Evolutionary conservation across 2,113 vertebrate genomes (phyloP).

Genomic region (Phalacrocorax aristotelis): DNA sequence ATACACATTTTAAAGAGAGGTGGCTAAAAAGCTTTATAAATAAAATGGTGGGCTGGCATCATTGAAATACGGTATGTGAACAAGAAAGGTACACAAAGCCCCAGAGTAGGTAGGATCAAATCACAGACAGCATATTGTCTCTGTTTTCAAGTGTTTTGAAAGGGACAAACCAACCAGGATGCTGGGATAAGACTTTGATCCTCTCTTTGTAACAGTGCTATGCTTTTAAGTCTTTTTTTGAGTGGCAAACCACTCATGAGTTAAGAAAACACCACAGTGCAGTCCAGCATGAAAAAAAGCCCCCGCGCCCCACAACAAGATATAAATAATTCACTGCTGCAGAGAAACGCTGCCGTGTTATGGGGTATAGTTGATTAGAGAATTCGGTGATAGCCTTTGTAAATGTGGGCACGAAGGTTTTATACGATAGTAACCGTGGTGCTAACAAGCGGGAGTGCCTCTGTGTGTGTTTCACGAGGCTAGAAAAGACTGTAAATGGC

Average conservation of each 20-base stretch:
- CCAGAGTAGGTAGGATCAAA: conserved; percentile 19
- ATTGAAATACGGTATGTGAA: not conserved
- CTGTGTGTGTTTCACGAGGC: not conserved
- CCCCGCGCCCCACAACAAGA: not conserved
- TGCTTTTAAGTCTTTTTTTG: conserved; percentile 43
- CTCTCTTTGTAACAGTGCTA: conserved; percentile 37
- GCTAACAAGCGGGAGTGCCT: not conserved
- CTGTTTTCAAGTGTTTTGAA: conserved; percentile 57
- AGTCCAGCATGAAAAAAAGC: not conserved
- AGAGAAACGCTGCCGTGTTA: not conserved
- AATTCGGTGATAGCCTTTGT: not conserved
- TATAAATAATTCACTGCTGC: conserved; percentile 22
- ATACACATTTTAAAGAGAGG: not conserved
- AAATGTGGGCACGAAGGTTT: not conserved
- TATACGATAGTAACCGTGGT: not conserved
- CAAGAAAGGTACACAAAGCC: conserved; percentile 28
- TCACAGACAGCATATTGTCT: conserved; percentile 14
- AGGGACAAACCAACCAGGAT: conserved; percentile 40
- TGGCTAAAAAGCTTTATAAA: conserved; percentile 5
- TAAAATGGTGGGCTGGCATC: not conserved
- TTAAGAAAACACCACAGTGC: conserved; percentile 11
- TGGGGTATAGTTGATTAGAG: not conserved
- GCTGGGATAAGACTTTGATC: conserved; percentile 59
- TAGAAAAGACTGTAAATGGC: not conserved
- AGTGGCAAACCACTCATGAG: conserved; percentile 28